A percentile compares a stretch with the other conserved stretches of the same genome.
Conservation (phyloP, 2,113 vertebrate genomes). For the Copsychus sechellarum region DNA sequence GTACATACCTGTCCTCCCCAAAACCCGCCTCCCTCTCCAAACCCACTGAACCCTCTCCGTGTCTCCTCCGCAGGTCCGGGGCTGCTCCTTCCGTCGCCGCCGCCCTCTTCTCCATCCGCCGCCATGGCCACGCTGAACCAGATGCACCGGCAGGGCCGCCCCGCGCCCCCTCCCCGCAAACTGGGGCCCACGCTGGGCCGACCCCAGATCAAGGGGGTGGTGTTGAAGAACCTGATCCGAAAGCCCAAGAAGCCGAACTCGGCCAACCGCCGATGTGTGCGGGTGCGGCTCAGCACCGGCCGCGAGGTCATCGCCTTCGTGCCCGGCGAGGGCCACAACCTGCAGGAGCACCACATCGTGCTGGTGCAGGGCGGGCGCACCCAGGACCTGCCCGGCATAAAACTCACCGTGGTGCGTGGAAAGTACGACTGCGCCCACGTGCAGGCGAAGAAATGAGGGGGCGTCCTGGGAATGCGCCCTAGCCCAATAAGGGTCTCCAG, state of each 20-base stretch:
- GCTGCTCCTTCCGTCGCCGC: neutral
- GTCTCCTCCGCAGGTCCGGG: neutral
- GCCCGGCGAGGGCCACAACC: constrained; percentile 90
- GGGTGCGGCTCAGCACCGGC: constrained; percentile 86
- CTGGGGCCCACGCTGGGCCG: constrained; percentile 74
- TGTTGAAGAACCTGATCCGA: constrained; percentile 87
- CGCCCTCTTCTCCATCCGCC: fast-evolving
- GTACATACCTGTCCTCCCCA: neutral
- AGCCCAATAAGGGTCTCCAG: no score
- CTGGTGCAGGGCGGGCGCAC: constrained; percentile 88
- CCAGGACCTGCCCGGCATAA: constrained; percentile 90
- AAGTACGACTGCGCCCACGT: constrained; percentile 69
- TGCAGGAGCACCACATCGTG: constrained; percentile 93
- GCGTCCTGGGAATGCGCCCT: fast-evolving
- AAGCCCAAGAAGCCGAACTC: constrained; percentile 98
- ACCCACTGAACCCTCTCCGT: neutral
- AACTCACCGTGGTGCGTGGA: constrained; percentile 76
- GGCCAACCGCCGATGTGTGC: constrained; percentile 90
- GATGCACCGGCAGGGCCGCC: constrained; percentile 84
- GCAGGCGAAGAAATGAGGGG: constrained; percentile 59
- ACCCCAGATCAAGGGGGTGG: constrained; percentile 87
- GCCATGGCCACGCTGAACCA: constrained; percentile 93
- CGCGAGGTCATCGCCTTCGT: constrained; percentile 85
- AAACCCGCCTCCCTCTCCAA: fast-evolving
- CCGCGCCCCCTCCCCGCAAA: neutral